Conservation (phyloP, 1,140 invertebrate genomes). For the Hydropsyche tenuis region DNA sequence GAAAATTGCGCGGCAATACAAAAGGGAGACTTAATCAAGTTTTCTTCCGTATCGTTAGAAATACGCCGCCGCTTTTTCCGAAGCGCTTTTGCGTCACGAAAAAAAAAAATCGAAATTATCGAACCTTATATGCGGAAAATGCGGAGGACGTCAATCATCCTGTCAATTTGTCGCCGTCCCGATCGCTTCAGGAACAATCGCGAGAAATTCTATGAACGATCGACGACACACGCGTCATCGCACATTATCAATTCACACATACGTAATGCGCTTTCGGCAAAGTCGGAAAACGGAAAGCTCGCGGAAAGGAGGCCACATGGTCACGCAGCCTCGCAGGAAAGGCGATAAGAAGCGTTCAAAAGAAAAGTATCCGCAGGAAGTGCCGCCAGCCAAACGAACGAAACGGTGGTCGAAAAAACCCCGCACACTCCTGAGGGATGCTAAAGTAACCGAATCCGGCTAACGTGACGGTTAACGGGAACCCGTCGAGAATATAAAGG, state of each 20-base stretch:
- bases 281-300: no score
- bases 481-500: conserved; percentile 3
- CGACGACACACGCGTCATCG: no score
- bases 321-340: no score
- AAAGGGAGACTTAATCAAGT: conserved; percentile 11
- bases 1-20: conserved; percentile 8
- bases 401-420: no score
- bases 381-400: no score
- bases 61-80: neutral
- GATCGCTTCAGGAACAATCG: neutral
- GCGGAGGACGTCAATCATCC: neutral
- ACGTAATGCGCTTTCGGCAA: no score
- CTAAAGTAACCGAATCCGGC: conserved; percentile 11
- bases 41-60: neutral
- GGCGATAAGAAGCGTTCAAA: no score
- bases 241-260: no score
- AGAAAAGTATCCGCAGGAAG: no score
- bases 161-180: neutral
- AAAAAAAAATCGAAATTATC: neutral
- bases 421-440: neutral
- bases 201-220: no score
- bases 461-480: conserved; percentile 16
- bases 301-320: no score
- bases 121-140: neutral
- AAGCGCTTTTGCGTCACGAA: neutral